Conservation (phyloP, 2,113 vertebrate species). For the Sclerurus mexicanus region DNA sequence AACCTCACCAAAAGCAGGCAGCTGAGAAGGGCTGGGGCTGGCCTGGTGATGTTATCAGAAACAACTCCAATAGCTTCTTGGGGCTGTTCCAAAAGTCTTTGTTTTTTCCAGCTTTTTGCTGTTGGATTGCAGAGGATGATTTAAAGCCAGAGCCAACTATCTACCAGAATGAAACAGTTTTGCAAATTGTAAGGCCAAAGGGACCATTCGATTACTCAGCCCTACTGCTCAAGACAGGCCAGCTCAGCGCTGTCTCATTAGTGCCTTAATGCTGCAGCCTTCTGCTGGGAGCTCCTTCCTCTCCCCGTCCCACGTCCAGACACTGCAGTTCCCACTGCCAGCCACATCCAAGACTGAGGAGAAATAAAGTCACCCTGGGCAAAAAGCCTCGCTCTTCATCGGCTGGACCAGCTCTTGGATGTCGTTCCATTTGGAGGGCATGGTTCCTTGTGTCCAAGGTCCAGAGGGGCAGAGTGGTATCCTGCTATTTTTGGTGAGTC, state of each 20-base stretch:
- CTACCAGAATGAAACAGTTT: conserved; percentile 41
- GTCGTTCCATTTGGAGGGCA: accelerated
- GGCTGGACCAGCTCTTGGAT: not conserved
- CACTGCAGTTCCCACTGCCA: not conserved
- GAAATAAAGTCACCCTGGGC: not conserved
- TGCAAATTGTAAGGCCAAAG: conserved; percentile 34
- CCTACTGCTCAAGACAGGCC: not conserved
- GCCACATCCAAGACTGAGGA: not conserved
- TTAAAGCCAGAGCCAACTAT: conserved; percentile 45
- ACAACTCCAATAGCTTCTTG: conserved; percentile 29
- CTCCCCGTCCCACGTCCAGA: not conserved
- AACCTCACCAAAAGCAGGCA: accelerated
- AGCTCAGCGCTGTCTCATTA: conserved; percentile 23
- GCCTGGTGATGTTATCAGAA: not conserved
- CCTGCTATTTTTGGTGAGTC: not conserved
- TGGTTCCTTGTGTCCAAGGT: not conserved
- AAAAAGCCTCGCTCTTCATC: not conserved
- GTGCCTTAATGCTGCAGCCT: not conserved
- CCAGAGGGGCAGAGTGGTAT: not conserved
- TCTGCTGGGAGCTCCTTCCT: not conserved
- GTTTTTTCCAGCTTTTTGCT: conserved; percentile 39
- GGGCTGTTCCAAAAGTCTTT: not conserved
- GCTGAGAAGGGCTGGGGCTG: not conserved
- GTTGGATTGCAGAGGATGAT: conserved; percentile 43
- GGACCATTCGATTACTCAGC: conserved; percentile 13